These are phyloP conservation scores for Drosophila borborema DNA, from an alignment of 2,888 invertebrate species.

Conservation along the genomic window DNA sequence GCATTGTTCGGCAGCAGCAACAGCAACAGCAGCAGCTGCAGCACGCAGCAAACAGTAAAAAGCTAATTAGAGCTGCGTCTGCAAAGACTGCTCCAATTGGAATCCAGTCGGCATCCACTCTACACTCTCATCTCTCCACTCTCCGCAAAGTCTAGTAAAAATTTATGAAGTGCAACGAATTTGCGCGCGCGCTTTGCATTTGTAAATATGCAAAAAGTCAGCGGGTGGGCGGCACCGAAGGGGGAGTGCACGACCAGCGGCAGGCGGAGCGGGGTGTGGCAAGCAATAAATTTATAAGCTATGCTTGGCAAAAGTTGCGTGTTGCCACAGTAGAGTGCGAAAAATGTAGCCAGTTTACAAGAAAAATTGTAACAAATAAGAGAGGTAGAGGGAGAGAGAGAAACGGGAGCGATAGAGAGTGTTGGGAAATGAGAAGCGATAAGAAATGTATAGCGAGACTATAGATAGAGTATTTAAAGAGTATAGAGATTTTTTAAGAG, in stretches of 20 bases:
- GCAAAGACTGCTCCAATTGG: constrained; percentile 40
- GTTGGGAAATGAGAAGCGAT: background rate
- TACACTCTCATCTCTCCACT: background rate
- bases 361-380: constrained; percentile 46
- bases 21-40: constrained; percentile 46
- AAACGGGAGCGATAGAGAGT: background rate
- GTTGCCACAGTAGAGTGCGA: constrained; percentile 51
- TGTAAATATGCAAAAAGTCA: constrained; percentile 69
- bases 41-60: constrained; percentile 74
- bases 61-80: constrained; percentile 70
- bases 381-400: background rate
- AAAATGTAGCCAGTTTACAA: constrained; percentile 51
- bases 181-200: constrained; percentile 63
- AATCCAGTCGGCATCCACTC: constrained; percentile 10
- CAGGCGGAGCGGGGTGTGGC: constrained; percentile 4
- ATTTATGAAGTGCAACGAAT: constrained; percentile 81
- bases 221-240: constrained; percentile 15
- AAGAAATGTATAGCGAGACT: background rate
- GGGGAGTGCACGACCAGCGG: background rate
- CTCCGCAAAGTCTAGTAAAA: constrained; percentile 56
- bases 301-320: constrained; percentile 42
- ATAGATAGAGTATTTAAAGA: background rate
- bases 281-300: constrained; percentile 49
- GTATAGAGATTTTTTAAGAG: background rate
- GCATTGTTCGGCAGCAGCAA: constrained; percentile 58